A percentile compares a stretch with the other conserved stretches of the same genome.
phyloP scores from a whole-genome alignment of 1,140 invertebrate genomes.

The Stegodyphus dumicola region DNA sequence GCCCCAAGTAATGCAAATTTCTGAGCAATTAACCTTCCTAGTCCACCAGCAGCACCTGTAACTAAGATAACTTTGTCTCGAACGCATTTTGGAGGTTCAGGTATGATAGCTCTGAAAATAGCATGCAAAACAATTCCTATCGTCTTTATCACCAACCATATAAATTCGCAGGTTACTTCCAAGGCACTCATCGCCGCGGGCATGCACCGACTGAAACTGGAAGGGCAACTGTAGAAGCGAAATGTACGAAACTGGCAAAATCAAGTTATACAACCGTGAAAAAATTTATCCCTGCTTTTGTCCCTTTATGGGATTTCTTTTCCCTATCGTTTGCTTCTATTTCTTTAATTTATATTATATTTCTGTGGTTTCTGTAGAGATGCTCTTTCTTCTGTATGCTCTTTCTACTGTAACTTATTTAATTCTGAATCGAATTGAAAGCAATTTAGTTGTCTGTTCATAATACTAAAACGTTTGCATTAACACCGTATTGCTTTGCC shows the following conservation, averaged over 20 bases:
- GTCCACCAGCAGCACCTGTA: slow-evolving; percentile 91
- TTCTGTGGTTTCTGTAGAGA: too few relatives aligned
- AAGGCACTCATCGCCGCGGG: slow-evolving; percentile 1
- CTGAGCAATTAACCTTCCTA: slow-evolving; percentile 85
- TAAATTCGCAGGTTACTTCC: slow-evolving; percentile 18
- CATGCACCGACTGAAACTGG: background rate
- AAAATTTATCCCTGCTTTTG: background rate
- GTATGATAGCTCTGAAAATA: slow-evolving; percentile 23
- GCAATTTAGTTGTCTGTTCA: too few relatives aligned
- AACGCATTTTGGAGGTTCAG: slow-evolving; percentile 72
- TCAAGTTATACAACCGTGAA: background rate
- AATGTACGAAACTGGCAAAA: background rate
- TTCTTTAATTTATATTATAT: too few relatives aligned
- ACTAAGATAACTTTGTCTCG: slow-evolving; percentile 84
- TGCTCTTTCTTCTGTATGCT: too few relatives aligned
- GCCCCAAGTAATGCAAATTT: slow-evolving; percentile 83
- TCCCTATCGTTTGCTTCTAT: background rate
- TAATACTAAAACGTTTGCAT: too few relatives aligned
- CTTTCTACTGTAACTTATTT: too few relatives aligned
- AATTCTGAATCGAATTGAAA: too few relatives aligned
- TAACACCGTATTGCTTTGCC: too few relatives aligned
- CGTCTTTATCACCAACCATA: slow-evolving; percentile 10
- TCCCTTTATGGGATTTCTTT: background rate
- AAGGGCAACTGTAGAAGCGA: background rate
- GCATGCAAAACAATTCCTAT: background rate